These are phyloP conservation scores for Drepana arcuata DNA, from an alignment of 1,140 invertebrate genomes.

Conservation along the genomic window DNA sequence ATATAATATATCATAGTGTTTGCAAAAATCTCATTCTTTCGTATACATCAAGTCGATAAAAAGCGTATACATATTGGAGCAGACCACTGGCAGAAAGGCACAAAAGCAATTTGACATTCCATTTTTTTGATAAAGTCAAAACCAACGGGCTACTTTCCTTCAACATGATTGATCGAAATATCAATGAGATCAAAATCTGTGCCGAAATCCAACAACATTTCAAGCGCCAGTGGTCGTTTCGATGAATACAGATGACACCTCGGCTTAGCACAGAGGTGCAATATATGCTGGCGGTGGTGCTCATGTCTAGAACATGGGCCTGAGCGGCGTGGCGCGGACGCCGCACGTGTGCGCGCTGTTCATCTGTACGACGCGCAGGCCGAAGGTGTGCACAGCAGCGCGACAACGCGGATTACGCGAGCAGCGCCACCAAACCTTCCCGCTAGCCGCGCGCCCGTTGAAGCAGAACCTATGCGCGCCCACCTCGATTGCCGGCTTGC, in stretches of 20 bases:
- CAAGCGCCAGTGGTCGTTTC: slow-evolving; percentile 31
- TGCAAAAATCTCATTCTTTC: slow-evolving; percentile 22
- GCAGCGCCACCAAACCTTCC: slow-evolving; percentile 67
- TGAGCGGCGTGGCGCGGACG: slow-evolving; percentile 54
- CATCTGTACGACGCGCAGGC: slow-evolving; percentile 59
- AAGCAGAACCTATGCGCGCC: slow-evolving; percentile 63
- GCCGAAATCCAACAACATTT: slow-evolving; percentile 35
- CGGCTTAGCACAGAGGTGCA: background rate
- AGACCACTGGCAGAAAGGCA: slow-evolving; percentile 57
- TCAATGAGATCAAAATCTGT: slow-evolving; percentile 40
- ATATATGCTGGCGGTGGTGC: background rate
- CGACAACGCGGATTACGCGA: slow-evolving; percentile 60
- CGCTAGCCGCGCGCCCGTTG: slow-evolving; percentile 62
- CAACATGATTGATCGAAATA: slow-evolving; percentile 10
- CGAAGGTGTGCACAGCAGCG: slow-evolving; percentile 62
- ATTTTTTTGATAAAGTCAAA: slow-evolving; percentile 26
- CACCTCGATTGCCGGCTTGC: slow-evolving; percentile 62
- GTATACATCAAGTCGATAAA: slow-evolving; percentile 25
- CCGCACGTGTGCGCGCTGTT: slow-evolving; percentile 63
- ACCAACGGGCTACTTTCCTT: slow-evolving; percentile 23
- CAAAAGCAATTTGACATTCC: slow-evolving; percentile 44
- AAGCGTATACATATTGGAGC: slow-evolving; percentile 32
- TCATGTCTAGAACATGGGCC: slow-evolving; percentile 52
- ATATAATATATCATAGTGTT: too few species aligned
- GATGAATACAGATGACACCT: slow-evolving; percentile 8